Percentiles rank a stretch among this genome's conserved stretches.
Conservation (phyloP, 64 coral and sea anemone species). For the Pachyseris speciosa region DNA sequence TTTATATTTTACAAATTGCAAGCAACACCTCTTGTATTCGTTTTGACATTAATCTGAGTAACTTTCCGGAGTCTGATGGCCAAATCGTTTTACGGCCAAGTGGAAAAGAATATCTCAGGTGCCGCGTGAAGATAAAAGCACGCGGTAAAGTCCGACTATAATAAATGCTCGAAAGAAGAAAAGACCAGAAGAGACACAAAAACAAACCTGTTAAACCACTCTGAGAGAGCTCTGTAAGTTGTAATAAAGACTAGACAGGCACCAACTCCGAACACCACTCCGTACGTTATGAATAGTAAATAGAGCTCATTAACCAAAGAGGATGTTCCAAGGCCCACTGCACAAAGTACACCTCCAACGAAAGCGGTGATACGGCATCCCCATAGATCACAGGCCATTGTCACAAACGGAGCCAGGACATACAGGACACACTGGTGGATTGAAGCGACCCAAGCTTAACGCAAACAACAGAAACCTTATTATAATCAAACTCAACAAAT, state of each 20-base stretch:
- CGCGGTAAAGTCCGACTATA: too few species aligned
- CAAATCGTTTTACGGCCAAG: too few species aligned
- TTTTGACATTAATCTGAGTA: too few species aligned
- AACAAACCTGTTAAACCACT: not conserved
- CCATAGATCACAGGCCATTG: not conserved
- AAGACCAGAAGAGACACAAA: not conserved
- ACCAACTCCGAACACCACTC: not conserved
- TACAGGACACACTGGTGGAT: not conserved
- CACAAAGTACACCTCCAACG: not conserved
- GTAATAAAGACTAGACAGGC: not conserved
- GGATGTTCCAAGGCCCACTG: not conserved
- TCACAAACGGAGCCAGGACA: constrained; percentile 3
- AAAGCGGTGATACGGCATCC: not conserved
- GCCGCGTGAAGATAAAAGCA: too few species aligned
- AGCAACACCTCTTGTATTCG: too few species aligned
- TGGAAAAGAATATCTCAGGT: too few species aligned
- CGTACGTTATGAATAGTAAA: not conserved
- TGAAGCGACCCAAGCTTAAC: not conserved
- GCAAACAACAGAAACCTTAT: not conserved
- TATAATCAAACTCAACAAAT: too few species aligned
- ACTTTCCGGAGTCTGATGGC: too few species aligned
- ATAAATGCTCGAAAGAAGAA: too few species aligned
- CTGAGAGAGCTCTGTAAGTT: not conserved
- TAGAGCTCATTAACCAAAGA: not conserved
- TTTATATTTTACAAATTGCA: too few species aligned